A percentile compares a stretch with the other conserved stretches of the same genome.
Conservation (phyloP, 2,888 invertebrate species). For the Lycocerus yunnanus region DNA sequence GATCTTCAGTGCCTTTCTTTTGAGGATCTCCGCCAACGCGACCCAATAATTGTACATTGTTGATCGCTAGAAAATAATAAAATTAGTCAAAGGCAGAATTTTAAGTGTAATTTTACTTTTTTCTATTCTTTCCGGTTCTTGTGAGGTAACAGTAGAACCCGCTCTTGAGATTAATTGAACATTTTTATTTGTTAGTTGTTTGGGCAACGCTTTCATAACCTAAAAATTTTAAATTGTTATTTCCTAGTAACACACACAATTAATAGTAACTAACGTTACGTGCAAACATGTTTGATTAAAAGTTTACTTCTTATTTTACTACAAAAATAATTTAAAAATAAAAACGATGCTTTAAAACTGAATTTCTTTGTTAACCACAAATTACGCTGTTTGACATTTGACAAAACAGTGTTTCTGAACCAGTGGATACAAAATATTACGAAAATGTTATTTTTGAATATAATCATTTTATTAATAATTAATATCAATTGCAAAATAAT, state of each 20-base stretch:
- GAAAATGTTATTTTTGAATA: no score
- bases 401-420: no score
- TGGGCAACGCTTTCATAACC: constrained; percentile 7
- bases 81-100: background rate
- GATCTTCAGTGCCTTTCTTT: constrained; percentile 77
- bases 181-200: background rate
- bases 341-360: background rate
- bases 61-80: constrained; percentile 66
- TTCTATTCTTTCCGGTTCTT: constrained; percentile 50
- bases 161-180: background rate
- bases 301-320: background rate
- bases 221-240: constrained; percentile 5
- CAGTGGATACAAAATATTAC: no score
- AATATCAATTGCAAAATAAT: no score
- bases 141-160: constrained; percentile 33
- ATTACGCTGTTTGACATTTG: background rate
- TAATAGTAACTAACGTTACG: background rate
- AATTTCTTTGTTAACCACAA: background rate
- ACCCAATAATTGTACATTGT: constrained; percentile 83
- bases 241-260: background rate
- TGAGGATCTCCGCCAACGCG: constrained; percentile 90
- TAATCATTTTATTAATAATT: no score
- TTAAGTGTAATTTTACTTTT: constrained; percentile 44
- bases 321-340: background rate
- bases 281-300: background rate